Conservation (phyloP, 2,113 vertebrate species). For the Saccopteryx bilineata region DNA sequence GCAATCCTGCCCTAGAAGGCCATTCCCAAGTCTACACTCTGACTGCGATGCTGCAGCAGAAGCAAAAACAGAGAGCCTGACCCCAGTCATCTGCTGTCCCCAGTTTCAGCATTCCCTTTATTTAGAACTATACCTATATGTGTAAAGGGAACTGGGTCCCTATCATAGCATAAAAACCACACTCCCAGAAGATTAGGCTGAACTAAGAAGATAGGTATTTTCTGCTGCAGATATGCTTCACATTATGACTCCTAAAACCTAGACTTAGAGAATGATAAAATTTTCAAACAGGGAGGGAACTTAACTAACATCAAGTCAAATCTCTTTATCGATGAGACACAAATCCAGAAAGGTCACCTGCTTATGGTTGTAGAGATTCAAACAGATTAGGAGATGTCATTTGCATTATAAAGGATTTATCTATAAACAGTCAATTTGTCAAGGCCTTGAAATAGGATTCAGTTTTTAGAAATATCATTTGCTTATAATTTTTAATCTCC, state of each 20-base stretch:
- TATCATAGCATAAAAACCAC: background rate
- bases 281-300: background rate
- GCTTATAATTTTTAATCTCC: background rate
- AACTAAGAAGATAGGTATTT: conserved; percentile 2
- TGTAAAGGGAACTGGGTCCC: background rate
- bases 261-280: background rate
- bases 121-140: background rate
- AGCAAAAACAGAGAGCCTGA: conserved; percentile 18
- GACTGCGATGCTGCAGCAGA: background rate
- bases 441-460: conserved; percentile 35
- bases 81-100: background rate
- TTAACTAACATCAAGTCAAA: conserved; percentile 15
- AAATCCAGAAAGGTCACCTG: conserved; percentile 22
- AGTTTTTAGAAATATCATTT: conserved; percentile 35
- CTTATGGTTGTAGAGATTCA: conserved; percentile 39
- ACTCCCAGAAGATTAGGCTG: background rate
- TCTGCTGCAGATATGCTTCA: background rate
- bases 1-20: background rate
- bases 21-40: background rate
- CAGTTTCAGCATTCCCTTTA: background rate
- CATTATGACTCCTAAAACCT: background rate
- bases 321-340: background rate
- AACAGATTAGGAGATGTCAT: background rate
- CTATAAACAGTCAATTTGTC: conserved; percentile 28
- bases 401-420: conserved; percentile 5